A percentile compares a stretch with the other conserved stretches of the same genome.
Conservation (phyloP, 2,888 invertebrate genomes). For the Chrysolina haemoptera region DNA sequence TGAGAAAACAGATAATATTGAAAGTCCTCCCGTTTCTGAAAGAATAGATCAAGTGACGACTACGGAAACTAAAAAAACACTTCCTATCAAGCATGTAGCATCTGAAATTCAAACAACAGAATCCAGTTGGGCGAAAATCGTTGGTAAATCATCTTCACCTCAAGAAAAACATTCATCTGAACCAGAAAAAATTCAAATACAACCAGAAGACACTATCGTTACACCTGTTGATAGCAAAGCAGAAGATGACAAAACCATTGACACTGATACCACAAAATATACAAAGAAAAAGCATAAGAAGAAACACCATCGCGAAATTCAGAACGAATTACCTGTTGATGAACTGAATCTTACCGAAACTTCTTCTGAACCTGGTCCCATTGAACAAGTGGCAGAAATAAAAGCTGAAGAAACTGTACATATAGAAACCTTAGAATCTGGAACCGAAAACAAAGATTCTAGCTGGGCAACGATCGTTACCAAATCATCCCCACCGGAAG, state of each 20-base stretch:
- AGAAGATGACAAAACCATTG: neutral
- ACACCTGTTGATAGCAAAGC: neutral
- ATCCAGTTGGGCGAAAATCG: constrained; percentile 17
- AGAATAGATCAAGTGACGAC: neutral
- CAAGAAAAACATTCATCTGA: constrained; percentile 6
- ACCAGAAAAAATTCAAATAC: neutral
- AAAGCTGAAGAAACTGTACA: neutral
- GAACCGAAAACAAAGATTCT: neutral
- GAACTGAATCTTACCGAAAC: neutral
- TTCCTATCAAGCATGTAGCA: neutral
- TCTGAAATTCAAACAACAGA: neutral
- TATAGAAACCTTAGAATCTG: neutral
- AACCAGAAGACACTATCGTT: neutral
- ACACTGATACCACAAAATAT: constrained; percentile 19
- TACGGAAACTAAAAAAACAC: neutral
- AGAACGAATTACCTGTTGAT: neutral
- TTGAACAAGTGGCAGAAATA: neutral
- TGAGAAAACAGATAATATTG: neutral
- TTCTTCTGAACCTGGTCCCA: neutral
- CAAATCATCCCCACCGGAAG: neutral
- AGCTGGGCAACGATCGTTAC: neutral
- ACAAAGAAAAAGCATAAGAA: constrained; percentile 39
- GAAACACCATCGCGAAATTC: neutral
- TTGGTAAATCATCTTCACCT: neutral
- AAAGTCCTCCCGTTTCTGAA: neutral